Evolutionary conservation across 2,888 invertebrate species (phyloP), one percentile per base, ranked within the genome.

Genomic region (Odontomyia ornata): DNA sequence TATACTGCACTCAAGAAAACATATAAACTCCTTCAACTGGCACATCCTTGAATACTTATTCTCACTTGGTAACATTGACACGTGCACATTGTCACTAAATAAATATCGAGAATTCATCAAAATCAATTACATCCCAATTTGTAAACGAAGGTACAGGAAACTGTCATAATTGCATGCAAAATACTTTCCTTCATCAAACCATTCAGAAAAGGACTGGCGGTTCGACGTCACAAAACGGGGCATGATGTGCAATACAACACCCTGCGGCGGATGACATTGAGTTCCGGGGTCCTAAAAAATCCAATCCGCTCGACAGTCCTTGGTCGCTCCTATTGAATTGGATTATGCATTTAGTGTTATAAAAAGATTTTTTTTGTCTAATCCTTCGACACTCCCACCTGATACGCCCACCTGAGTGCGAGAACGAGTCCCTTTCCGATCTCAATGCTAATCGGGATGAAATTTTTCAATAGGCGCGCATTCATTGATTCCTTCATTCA

Each of bases 351-450:
- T 72, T 72, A 72, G 56, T 73, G 46, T 76, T 76, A 77, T 75
- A 76, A 62, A 57, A 62, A 60, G 47, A 57, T 30, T 52, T 72
- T 79, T 76, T 79, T 77, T 73, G 57, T 77, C 73, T 77, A 77
- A 77, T 77, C 79, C 79, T 65, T 64, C 47, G 79, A 77, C 79
- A 79, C 79, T 52, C 79, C 79, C 77, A 79, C 79, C 67, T 76
- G 52, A 47, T 47, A 77, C 79, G 79, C 79, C 79, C 52, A 79
- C 73, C 30, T 77, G 18, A 47, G 60, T n/a, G n/a, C n/a, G n/a
- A n/a, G n/a, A n/a, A n/a, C n/a, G n/a, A 65, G 43, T 76, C 72
- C 73, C 79, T 76, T 73, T 73, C 62, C 56, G 67, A 67, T 67
- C 47, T 75, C 78, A 75, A 79, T 79, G 76, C 79, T 79, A 79